Evolutionary conservation across 2,888 invertebrate species (phyloP), one percentile per base, ranked within the genome.

Genomic region (Aphelenchoides bicaudatus): DNA sequence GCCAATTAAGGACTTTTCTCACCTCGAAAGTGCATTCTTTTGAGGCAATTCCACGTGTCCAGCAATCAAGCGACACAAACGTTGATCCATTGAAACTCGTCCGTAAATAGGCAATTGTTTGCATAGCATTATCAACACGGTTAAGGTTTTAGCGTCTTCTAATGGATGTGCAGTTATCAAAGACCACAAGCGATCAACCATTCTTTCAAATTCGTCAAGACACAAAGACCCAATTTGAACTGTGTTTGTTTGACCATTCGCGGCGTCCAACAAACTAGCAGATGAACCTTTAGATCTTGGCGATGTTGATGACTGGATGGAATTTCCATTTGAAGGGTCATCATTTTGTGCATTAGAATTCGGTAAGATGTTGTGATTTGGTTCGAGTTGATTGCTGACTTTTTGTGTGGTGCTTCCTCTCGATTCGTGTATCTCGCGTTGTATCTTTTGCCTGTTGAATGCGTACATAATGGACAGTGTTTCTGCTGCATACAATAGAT

Each of bases 1-100:
- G 25, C 8, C 43, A n/a, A 43, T 43, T 43, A n/a, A 25, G 10
- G 34, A 34, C 10, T 34, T 10, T 10, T 10, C 34, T 6, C 8
- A 43, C 43, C 43, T 43, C 21, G 43, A 21, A 19, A 43, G 25
- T 8, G n/a, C 10, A 21, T 43, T 43, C 23, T 19, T 34, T 34
- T 51, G 52, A n/a, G 52, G 52, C 19, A 51, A 29, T 30, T 51
- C 52, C 16, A 51, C 28, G 39, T 51, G 31, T 10, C 25, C 52
- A n/a, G 47, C 67, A n/a, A 66, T 34, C 13, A 67, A 46, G 2
- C 62, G 59, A 39, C 62, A 67, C 19, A 67, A 31, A 16, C 63
- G 39, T 2, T 47, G 38, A 38, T 66, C 67, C 4, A 57, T 55
- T 10, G 66, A 30, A 23, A 66, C 56, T n/a, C 66, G 52, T 21